Percentiles rank a stretch among this genome's conserved stretches.
Evolutionary conservation across 2,113 vertebrate species (phyloP).

Genomic region (Tetrax tetrax): DNA sequence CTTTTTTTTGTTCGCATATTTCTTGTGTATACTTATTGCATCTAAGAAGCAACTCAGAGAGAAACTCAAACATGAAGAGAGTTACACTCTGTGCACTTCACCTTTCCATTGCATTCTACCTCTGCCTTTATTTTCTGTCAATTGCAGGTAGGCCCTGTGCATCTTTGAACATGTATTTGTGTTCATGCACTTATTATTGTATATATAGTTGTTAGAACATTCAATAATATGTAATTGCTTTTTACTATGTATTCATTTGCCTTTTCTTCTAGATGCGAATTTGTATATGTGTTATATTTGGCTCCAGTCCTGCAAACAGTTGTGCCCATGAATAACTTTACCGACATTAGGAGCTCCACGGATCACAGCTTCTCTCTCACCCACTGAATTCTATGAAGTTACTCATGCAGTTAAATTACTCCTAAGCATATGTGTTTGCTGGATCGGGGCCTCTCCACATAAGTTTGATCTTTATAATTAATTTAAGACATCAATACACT

Average conservation of each 20-base stretch:
- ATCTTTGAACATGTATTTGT: neutral
- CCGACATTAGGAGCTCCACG: neutral
- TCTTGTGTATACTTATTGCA: neutral
- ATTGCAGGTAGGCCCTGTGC: neutral
- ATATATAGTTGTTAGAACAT: neutral
- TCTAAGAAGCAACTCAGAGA: neutral
- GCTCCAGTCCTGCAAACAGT: constrained; percentile 42
- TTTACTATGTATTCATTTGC: constrained; percentile 32
- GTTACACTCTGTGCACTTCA: neutral
- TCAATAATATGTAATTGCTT: neutral
- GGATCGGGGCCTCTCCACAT: neutral
- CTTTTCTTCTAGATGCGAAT: constrained; percentile 33
- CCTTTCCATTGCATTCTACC: neutral
- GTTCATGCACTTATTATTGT: neutral
- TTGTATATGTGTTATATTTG: constrained; percentile 47
- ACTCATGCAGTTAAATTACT: constrained; percentile 30
- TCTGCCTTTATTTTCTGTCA: neutral
- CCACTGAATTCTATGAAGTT: constrained; percentile 40
- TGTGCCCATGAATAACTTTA: constrained; percentile 33
- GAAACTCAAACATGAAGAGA: neutral
- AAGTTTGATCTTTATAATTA: neutral
- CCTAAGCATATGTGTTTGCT: neutral
- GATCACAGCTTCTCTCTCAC: constrained; percentile 49
- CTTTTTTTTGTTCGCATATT: neutral
- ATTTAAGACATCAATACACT: neutral